Conservation (phyloP, 2,113 vertebrate species). For the Pitta sordida region DNA sequence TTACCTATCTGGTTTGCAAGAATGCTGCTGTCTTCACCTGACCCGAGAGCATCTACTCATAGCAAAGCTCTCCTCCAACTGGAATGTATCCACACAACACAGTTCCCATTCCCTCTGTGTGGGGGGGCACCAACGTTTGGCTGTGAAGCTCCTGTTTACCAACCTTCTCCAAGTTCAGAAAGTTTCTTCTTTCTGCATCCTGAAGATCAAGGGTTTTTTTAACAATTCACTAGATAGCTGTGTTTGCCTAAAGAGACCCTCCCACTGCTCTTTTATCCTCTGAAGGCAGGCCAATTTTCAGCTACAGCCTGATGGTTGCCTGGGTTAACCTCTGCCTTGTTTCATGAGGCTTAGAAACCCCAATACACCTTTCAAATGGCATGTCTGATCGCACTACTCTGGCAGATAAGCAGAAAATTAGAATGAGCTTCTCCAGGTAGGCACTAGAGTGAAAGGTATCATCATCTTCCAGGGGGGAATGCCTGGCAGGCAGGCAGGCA, state of each 20-base stretch:
- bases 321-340: constrained; percentile 53
- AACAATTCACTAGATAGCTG: constrained; percentile 11
- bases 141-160: constrained; percentile 14
- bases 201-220: constrained; percentile 54
- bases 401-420: constrained; percentile 17
- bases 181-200: background rate
- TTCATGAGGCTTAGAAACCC: constrained; percentile 42
- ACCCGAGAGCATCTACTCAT: background rate
- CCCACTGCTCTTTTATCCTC: constrained; percentile 50
- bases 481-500: background rate
- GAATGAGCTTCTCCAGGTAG: background rate
- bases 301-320: constrained; percentile 20
- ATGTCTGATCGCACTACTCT: constrained; percentile 13
- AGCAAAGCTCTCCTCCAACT: constrained; percentile 11
- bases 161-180: constrained; percentile 26
- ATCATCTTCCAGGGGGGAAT: background rate
- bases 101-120: background rate
- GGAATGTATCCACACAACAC: background rate
- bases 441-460: background rate
- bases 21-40: background rate
- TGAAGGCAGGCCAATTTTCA: constrained; percentile 60
- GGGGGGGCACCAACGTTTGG: background rate
- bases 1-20: constrained; percentile 49
- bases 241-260: constrained; percentile 55
- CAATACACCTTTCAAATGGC: background rate